Conservation (phyloP, 2,113 vertebrate genomes). For the Procavia capensis region DNA sequence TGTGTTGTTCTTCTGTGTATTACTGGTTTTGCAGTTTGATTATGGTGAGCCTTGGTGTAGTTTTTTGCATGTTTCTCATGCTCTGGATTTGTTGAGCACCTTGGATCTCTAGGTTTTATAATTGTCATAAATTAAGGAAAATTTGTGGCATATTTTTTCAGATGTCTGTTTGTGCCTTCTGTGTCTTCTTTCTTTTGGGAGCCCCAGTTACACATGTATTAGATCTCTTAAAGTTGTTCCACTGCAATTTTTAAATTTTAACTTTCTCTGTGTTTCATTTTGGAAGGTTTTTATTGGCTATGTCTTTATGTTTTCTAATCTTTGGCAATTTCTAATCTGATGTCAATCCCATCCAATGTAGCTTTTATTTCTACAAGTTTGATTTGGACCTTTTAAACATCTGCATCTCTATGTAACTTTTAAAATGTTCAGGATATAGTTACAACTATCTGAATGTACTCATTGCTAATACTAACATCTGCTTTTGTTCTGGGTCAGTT, state of each 20-base stretch:
- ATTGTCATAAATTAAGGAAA: slow-evolving; percentile 40
- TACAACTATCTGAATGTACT: not conserved
- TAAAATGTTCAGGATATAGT: not conserved
- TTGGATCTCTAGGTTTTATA: not conserved
- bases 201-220: not conserved
- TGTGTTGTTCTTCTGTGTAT: not conserved
- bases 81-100: not conserved
- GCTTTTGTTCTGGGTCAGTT: not conserved
- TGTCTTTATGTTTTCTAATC: not conserved
- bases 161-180: not conserved
- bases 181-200: not conserved
- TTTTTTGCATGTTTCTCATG: not conserved
- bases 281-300: slow-evolving; percentile 32
- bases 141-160: slow-evolving; percentile 3
- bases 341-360: not conserved
- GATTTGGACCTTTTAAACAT: not conserved
- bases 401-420: not conserved
- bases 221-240: not conserved
- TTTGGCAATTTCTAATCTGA: slow-evolving; percentile 29
- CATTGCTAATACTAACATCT: not conserved
- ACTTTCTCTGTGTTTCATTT: slow-evolving; percentile 21
- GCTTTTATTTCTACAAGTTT: not conserved
- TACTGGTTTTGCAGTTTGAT: not conserved
- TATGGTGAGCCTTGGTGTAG: not conserved
- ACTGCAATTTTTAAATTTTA: not conserved